Evolutionary conservation across 1,140 invertebrate genomes (phyloP).

Genomic region (Homalodisca vitripennis): DNA sequence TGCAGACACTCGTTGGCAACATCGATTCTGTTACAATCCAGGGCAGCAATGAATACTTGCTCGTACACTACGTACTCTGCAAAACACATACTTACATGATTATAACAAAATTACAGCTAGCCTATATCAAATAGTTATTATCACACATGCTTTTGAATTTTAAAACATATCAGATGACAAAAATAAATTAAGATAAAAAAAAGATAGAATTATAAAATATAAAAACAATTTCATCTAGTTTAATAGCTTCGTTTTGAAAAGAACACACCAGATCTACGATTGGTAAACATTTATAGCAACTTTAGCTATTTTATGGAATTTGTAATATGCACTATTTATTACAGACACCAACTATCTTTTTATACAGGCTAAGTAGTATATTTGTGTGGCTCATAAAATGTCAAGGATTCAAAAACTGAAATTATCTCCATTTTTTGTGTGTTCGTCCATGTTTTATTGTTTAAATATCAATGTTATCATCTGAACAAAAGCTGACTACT

Average conservation of each 20-base stretch:
- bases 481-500: no score
- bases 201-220: neutral
- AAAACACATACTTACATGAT: conserved; percentile 47
- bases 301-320: no score
- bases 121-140: neutral
- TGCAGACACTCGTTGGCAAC: conserved; percentile 79
- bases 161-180: neutral
- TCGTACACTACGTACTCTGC: conserved; percentile 85
- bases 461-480: no score
- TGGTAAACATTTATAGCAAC: no score
- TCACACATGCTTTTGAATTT: neutral
- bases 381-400: no score
- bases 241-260: conserved; percentile 11
- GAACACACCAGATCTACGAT: conserved; percentile 5
- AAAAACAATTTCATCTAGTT: neutral
- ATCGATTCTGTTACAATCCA: conserved; percentile 80
- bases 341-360: no score
- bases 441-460: no score
- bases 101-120: no score
- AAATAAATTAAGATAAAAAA: conserved; percentile 5
- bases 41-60: conserved; percentile 89
- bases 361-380: no score
- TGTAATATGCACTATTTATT: no score
- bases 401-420: no score
- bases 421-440: no score